Conservation (phyloP, 2,888 invertebrate genomes). For the Microctonus hyperodae region DNA sequence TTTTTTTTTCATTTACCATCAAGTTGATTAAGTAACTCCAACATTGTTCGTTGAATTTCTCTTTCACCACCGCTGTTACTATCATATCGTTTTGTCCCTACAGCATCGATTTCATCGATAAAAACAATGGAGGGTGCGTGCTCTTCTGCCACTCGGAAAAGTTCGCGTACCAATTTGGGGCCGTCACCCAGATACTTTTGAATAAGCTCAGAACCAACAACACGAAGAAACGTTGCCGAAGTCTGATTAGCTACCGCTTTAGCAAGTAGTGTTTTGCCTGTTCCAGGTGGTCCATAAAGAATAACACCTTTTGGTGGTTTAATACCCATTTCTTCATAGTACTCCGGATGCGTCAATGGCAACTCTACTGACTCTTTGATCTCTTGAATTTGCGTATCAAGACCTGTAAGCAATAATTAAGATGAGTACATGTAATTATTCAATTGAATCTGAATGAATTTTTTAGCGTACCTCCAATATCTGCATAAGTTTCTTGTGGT, state of each 20-base stretch:
- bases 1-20: constrained; percentile 88
- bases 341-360: constrained; percentile 98
- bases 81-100: constrained; percentile 98
- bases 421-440: too few relatives aligned
- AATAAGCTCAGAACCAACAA: constrained; percentile 99
- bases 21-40: constrained; percentile 96
- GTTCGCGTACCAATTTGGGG: constrained; percentile 95
- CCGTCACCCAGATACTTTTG: constrained; percentile 99
- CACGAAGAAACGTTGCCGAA: constrained; percentile 97
- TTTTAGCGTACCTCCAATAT: constrained; percentile 81
- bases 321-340: constrained; percentile 99
- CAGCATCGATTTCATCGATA: constrained; percentile 99
- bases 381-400: constrained; percentile 97
- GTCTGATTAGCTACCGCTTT: constrained; percentile 99
- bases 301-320: constrained; percentile 99
- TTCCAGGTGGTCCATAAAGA: constrained; percentile 97
- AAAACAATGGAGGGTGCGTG: constrained; percentile 99
- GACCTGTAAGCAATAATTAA: too few relatives aligned
- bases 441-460: background rate
- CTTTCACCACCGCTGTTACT: constrained; percentile 99
- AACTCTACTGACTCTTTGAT: constrained; percentile 98
- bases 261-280: constrained; percentile 96
- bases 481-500: constrained; percentile 99
- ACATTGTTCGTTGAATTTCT: constrained; percentile 99
- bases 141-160: constrained; percentile 99